Evolutionary conservation across 2,113 vertebrate genomes (phyloP).

Genomic region (Odobenus rosmarus): DNA sequence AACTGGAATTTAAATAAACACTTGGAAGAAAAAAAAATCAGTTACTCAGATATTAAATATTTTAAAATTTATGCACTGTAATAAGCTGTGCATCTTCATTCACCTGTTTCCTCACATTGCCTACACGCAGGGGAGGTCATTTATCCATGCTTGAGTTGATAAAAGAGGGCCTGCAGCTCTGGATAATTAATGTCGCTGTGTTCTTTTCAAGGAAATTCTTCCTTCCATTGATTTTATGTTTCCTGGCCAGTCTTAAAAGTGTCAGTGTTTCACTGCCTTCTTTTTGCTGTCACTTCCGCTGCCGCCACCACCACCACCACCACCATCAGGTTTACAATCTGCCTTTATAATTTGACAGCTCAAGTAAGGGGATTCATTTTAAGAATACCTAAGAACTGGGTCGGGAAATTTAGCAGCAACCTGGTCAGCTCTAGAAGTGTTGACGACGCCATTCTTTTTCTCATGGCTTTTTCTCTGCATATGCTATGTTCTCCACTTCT

Average conservation of each 20-base stretch:
- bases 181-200: background rate
- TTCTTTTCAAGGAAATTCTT: slow-evolving; percentile 9
- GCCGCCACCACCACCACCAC: background rate
- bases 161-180: background rate
- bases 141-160: background rate
- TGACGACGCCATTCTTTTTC: background rate
- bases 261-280: background rate
- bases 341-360: background rate
- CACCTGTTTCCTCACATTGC: background rate
- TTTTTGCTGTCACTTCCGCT: background rate
- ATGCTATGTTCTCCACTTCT: background rate
- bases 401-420: background rate
- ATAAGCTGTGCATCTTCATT: background rate
- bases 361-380: background rate
- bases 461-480: background rate
- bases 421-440: background rate
- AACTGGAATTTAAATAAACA: background rate
- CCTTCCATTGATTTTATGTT: background rate
- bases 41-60: slow-evolving; percentile 39
- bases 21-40: background rate
- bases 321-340: background rate
- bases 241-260: background rate
- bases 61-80: background rate
- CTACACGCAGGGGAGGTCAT: background rate
- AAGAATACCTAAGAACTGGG: background rate